Evolutionary conservation across 2,113 vertebrate species (phyloP), one percentile per base, ranked within the genome.

Genomic region (Chaetodon trifascialis): DNA sequence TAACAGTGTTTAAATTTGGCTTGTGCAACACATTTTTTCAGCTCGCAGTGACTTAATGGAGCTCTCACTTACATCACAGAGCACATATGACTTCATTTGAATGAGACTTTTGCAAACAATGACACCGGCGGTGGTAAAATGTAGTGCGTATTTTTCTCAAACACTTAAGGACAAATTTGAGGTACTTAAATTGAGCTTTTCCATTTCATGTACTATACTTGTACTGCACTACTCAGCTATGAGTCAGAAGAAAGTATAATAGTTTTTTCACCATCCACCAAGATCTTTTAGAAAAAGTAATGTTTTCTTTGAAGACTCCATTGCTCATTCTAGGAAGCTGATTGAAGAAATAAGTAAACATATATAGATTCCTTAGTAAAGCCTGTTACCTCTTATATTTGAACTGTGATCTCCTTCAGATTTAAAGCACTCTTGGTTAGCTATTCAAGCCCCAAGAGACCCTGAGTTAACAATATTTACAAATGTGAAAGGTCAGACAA

Each of bases 1-100:
- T 80, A 73, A 15, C 0, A 0, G 23, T 54, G 70, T 73, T 81
- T 73, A 89, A 42, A 88, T 72, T 68, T 54, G 66, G 30, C 62
- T 67, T 58, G 11, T 75, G 73, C 44, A 67, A 67, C 56, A 52
- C 56, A n/a, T n/a, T 47, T 73, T 69, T 10, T 56, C 25, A 23
- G 42, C 17, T 21, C 1, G 7, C 44, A 55, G 44, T 1, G 0
- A 23, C 42, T 56, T 38, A 56, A 73, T 6, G 76, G 23, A 77
- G 63, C 44, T 74, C 54, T 73, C 23, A 56, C 10, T 44, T 46
- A 25, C 62, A 44, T 60, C n/a, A 25, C 16, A 68, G 42, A 44
- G 42, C 42, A 36, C 15, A 58, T 66, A 15, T 55, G 7, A 34
- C 23, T 44, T 59, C 1, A n/a, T 64, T 16, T 47, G 34, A 40